phyloP scores from a whole-genome alignment of 1,140 invertebrate species.

The Dolichoris vasculosae region DNA sequence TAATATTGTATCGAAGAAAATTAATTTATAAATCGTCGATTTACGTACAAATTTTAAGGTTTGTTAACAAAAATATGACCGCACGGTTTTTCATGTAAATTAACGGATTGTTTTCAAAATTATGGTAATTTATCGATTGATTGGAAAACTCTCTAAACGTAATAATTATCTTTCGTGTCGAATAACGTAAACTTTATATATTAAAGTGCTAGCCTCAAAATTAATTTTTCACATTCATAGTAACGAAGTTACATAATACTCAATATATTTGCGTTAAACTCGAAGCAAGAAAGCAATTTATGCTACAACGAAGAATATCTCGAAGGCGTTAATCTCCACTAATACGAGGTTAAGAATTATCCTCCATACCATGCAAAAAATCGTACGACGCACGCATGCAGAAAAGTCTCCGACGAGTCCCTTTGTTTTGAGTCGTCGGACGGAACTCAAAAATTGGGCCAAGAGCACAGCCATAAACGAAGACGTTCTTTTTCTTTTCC shows the following conservation, averaged over 20 bases:
- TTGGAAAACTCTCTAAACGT: neutral
- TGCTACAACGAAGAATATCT: neutral
- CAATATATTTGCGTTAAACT: neutral
- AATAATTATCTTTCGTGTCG: too few relatives aligned
- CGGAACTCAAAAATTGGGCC: slow-evolving; percentile 50
- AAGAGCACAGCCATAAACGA: slow-evolving; percentile 39
- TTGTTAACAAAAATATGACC: too few relatives aligned
- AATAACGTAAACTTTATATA: too few relatives aligned
- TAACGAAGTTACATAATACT: too few relatives aligned
- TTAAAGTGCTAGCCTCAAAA: too few relatives aligned
- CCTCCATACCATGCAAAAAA: neutral
- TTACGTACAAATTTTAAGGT: too few relatives aligned
- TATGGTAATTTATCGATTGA: neutral
- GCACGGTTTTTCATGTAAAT: too few relatives aligned
- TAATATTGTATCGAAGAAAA: neutral
- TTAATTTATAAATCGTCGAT: neutral
- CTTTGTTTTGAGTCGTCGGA: slow-evolving; percentile 40
- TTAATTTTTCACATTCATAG: too few relatives aligned
- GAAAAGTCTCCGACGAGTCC: slow-evolving; percentile 27
- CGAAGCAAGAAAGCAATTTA: neutral
- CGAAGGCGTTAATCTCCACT: neutral
- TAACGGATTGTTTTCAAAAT: neutral
- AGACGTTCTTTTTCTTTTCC: slow-evolving; percentile 2
- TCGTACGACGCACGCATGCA: neutral
- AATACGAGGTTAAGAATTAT: neutral